Percentiles rank a stretch among this genome's conserved stretches.
Conservation (phyloP, 2,113 vertebrate species). For the Oryzias celebensis region DNA sequence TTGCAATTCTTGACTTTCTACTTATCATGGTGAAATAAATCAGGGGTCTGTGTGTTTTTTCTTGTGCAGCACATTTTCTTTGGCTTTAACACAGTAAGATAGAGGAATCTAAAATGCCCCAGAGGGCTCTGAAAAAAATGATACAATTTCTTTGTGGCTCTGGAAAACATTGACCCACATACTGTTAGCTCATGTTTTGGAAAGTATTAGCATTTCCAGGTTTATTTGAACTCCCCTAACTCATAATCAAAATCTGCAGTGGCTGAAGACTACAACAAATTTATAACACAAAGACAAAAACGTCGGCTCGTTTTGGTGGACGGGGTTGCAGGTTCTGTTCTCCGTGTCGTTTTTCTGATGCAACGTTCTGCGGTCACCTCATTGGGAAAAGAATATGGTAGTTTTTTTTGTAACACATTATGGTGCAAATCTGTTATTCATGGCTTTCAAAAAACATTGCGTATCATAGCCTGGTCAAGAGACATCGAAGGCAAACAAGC, state of each 20-base stretch:
- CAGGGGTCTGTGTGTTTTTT: neutral
- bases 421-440: too few species aligned
- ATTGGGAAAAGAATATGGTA: too few species aligned
- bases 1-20: constrained; percentile 2
- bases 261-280: too few species aligned
- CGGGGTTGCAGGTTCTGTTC: too few species aligned
- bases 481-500: constrained; percentile 49
- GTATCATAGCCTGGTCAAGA: neutral
- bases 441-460: too few species aligned
- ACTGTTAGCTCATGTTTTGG: neutral
- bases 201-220: neutral
- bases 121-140: constrained; percentile 35
- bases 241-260: too few species aligned
- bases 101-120: constrained; percentile 28
- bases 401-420: too few species aligned
- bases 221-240: neutral
- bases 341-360: too few species aligned
- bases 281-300: too few species aligned
- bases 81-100: constrained; percentile 36
- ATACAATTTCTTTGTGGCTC: constrained; percentile 27
- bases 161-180: constrained; percentile 28
- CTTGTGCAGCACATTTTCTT: constrained; percentile 21
- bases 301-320: too few species aligned
- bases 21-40: constrained; percentile 16
- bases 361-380: too few species aligned